phyloP scores from a whole-genome alignment of 2,797 vertebrate species.

The Tangara arthus region DNA sequence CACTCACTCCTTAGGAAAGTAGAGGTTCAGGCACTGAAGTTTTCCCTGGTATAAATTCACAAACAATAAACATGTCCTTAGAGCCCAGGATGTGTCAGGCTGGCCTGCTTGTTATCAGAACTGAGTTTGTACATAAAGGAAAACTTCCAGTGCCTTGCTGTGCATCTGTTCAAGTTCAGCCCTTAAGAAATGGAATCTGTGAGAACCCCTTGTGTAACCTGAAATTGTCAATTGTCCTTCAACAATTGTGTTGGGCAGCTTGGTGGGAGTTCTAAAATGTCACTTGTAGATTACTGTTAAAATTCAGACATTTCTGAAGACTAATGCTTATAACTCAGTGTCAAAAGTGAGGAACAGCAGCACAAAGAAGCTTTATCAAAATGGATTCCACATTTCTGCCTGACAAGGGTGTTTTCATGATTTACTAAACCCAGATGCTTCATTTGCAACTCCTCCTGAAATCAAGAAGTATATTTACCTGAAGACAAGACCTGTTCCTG shows the following conservation, averaged over 20 bases:
- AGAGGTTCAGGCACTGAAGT: neutral
- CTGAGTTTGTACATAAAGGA: neutral
- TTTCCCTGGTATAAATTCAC: conserved; percentile 5
- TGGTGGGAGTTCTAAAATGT: conserved; percentile 61
- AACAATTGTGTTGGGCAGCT: conserved; percentile 1
- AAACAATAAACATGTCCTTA: neutral
- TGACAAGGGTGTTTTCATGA: neutral
- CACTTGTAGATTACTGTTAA: neutral
- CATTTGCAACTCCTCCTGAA: neutral
- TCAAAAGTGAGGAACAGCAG: conserved; percentile 37
- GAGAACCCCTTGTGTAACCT: neutral
- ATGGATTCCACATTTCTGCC: neutral
- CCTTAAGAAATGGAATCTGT: neutral
- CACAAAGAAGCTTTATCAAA: neutral
- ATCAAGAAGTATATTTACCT: neutral
- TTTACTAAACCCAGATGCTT: neutral
- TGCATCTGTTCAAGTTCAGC: conserved; percentile 15
- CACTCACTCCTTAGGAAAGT: neutral
- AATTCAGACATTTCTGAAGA: conserved; percentile 36
- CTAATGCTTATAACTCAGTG: neutral
- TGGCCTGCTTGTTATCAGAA: conserved; percentile 9
- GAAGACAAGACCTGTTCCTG: neutral
- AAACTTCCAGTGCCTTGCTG: neutral
- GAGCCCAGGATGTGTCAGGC: neutral
- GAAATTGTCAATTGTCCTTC: conserved; percentile 18